phyloP scores from a whole-genome alignment of 1,140 invertebrate genomes.

The Drosophila bocki region DNA sequence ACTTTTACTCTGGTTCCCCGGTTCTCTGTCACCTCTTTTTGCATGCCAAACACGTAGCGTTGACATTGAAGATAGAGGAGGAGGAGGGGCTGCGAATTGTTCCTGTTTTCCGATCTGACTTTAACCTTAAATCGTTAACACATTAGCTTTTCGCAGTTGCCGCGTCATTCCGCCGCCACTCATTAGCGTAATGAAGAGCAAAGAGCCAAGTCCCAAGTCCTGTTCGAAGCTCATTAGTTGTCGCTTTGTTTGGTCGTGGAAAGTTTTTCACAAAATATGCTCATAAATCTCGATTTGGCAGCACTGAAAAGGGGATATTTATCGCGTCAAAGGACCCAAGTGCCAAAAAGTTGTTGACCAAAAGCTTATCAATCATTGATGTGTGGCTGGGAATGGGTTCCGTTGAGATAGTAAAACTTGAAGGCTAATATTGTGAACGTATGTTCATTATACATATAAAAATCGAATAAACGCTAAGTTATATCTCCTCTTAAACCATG shows the following conservation, averaged over 20 bases:
- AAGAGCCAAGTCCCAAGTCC: constrained; percentile 18
- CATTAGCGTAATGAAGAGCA: constrained; percentile 74
- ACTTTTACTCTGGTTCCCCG: constrained; percentile 35
- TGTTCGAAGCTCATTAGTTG: constrained; percentile 72
- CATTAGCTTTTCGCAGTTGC: constrained; percentile 50
- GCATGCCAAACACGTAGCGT: constrained; percentile 73
- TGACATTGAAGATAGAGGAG: constrained; percentile 62
- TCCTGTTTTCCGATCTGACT: constrained; percentile 57
- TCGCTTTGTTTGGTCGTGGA: constrained; percentile 56
- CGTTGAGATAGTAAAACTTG: not conserved
- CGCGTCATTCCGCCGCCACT: constrained; percentile 53
- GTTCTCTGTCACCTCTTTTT: constrained; percentile 56
- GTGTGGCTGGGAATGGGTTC: constrained; percentile 2
- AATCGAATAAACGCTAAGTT: not conserved
- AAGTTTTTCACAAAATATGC: constrained; percentile 79
- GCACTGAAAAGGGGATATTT: constrained; percentile 69
- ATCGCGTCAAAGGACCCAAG: constrained; percentile 71
- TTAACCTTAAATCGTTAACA: constrained; percentile 71
- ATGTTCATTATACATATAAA: constrained; percentile 2
- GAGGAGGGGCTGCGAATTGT: constrained; percentile 11
- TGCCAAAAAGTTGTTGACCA: constrained; percentile 68
- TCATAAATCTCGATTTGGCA: constrained; percentile 78
- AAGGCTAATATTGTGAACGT: not conserved
- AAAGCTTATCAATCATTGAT: constrained; percentile 77
- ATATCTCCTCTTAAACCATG: too few relatives aligned